Conservation (phyloP, 1,140 invertebrate species). For the Sinonovacula constricta region DNA sequence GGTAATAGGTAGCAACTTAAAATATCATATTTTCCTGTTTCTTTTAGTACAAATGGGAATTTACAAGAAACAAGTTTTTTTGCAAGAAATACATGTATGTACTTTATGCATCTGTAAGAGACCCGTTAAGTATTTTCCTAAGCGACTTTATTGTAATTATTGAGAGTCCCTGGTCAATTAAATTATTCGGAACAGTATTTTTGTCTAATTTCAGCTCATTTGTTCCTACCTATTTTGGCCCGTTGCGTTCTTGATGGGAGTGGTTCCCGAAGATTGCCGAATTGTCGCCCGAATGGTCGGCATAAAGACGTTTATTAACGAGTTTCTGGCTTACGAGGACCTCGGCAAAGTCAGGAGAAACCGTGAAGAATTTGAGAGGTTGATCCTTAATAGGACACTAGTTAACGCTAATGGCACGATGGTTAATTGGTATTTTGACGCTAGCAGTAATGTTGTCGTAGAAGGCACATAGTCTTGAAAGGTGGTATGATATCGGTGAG, state of each 20-base stretch:
- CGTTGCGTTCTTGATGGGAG: conserved; percentile 74
- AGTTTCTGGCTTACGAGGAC: conserved; percentile 75
- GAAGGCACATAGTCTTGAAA: no score
- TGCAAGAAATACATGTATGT: neutral
- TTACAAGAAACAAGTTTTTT: no score
- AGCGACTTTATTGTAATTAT: neutral
- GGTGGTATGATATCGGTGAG: no score
- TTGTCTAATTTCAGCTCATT: conserved; percentile 64
- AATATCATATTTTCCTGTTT: no score
- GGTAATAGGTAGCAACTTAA: no score
- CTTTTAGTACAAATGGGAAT: no score
- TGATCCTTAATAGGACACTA: neutral
- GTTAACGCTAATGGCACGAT: conserved; percentile 26
- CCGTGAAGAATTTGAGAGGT: conserved; percentile 45
- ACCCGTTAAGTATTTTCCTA: neutral
- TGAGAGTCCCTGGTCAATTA: neutral
- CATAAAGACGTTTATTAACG: conserved; percentile 77
- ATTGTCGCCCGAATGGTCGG: conserved; percentile 74
- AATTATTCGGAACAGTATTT: neutral
- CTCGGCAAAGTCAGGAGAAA: conserved; percentile 64
- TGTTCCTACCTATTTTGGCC: conserved; percentile 76
- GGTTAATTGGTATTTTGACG: conserved; percentile 27
- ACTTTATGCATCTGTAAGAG: neutral
- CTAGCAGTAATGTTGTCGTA: conserved; percentile 1
- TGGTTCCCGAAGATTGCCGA: conserved; percentile 66